Evolutionary conservation across 2,113 vertebrate genomes (phyloP), one percentile per base, ranked within the genome.

Genomic region (Calyptommatus sinebrachiatus): DNA sequence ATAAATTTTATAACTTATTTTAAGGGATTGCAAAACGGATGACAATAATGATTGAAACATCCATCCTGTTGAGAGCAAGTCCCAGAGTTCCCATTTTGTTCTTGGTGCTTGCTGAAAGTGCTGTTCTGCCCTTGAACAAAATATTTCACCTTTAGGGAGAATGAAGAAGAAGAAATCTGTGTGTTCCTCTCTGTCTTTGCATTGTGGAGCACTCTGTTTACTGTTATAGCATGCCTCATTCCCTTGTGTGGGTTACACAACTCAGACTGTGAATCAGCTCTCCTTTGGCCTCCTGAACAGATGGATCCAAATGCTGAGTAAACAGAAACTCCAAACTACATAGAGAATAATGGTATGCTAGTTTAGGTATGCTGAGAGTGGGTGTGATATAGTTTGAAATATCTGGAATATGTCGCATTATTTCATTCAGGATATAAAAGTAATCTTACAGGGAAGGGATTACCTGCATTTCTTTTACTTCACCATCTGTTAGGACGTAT

Each of bases 1-100:
- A 1, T 50, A 78, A 73, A 45, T 75, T 83, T n/a, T 31, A 81
- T 73, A 57, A 65, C 2, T 20, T 86, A 6, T 71, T 21, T 79
- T 67, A 20, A 62, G 45, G 77, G 50, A 77, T 69, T 84, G 8
- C 66, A 77, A 50, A 74, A 48, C 20, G 74, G 28, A 31, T 78
- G 81, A 76, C n/a, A 8, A 69, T 77, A 62, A 18, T 35, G 22
- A 29, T 76, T 79, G 10, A 20, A 80, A 3, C n/a, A 41, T 76
- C 29, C 63, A n/a, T 8, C 28, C 3, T 77, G 29, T 14, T 79
- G 0, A 10, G 12, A 29, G 48, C 29, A 8, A 76, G 2, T 1
- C 45, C 2, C 18, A 79, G 12, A 46, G n/a, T 21, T 70, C 84
- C 21, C 11, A 61, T 78, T 26, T 7, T 61, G 2, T 29, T 70